Conservation (phyloP, 2,113 vertebrate species). For the Taxidea taxus region DNA sequence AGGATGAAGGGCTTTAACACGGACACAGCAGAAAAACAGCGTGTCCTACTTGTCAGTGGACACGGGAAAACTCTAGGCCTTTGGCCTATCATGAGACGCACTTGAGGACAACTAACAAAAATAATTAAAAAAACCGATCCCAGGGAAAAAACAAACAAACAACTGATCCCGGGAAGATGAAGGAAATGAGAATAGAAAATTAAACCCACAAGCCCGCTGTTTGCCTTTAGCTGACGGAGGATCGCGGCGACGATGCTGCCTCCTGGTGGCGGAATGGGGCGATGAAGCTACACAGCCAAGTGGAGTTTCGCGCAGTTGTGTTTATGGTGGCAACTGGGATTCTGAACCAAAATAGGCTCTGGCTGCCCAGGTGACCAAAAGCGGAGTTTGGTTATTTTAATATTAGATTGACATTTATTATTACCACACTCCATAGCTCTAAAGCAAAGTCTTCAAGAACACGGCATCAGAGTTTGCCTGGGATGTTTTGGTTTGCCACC, state of each 20-base stretch:
- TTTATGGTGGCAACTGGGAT: not conserved
- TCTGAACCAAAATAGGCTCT: not conserved
- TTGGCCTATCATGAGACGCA: not conserved
- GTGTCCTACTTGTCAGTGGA: not conserved
- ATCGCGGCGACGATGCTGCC: not conserved
- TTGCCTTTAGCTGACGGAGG: not conserved
- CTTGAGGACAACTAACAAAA: not conserved
- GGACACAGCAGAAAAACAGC: not conserved
- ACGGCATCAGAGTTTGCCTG: not conserved
- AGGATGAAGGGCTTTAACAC: not conserved
- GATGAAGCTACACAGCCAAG: rapidly evolving
- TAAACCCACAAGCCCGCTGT: not conserved
- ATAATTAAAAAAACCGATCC: not conserved
- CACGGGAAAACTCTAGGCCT: not conserved
- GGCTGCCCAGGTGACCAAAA: not conserved
- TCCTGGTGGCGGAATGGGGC: not conserved
- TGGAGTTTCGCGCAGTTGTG: rapidly evolving
- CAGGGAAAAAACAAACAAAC: too few species aligned
- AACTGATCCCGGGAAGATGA: not conserved
- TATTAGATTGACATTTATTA: not conserved
- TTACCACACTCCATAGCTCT: not conserved
- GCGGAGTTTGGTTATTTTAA: not conserved
- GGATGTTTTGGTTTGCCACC: not conserved
- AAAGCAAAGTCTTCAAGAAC: not conserved
- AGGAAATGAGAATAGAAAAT: not conserved